phyloP scores from a whole-genome alignment of 92 coral and sea anemone genomes.

The Montipora capitata region DNA sequence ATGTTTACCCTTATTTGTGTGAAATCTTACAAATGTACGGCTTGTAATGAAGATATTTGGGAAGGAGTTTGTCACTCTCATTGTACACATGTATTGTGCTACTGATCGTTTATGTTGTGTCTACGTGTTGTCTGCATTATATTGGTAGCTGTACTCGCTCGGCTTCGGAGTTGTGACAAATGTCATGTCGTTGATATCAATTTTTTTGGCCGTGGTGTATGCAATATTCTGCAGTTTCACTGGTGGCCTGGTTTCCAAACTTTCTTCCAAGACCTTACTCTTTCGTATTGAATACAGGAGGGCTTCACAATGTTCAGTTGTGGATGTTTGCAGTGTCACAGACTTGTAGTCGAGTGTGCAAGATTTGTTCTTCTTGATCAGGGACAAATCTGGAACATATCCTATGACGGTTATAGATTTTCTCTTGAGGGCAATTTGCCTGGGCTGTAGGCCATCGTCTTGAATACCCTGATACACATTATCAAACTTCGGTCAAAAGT shows the following conservation, averaged over 20 bases:
- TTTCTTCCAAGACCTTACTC: background rate
- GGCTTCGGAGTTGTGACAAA: too few species aligned
- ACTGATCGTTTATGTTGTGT: too few species aligned
- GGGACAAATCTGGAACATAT: background rate
- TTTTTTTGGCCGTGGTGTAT: too few species aligned
- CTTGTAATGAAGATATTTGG: slow-evolving; percentile 36
- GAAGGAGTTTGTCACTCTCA: slow-evolving; percentile 23
- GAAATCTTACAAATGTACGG: slow-evolving; percentile 21
- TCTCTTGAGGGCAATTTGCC: background rate
- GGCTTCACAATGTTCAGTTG: background rate
- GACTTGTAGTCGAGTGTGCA: background rate
- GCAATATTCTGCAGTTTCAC: background rate
- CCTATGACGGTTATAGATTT: background rate
- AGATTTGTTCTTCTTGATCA: background rate
- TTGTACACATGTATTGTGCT: slow-evolving; percentile 30
- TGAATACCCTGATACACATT: too few species aligned
- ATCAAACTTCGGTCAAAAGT: too few species aligned
- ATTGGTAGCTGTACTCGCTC: too few species aligned
- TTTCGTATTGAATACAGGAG: background rate
- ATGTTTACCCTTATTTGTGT: slow-evolving; percentile 23
- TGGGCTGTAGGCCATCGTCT: too few species aligned
- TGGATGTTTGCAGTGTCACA: background rate
- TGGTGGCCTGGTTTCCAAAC: background rate
- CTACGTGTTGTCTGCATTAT: too few species aligned
- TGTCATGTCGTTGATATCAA: too few species aligned